Percentiles rank a stretch among this genome's conserved stretches.
Conservation (phyloP, 2,888 invertebrate genomes). For the Mesoligia furuncula region DNA sequence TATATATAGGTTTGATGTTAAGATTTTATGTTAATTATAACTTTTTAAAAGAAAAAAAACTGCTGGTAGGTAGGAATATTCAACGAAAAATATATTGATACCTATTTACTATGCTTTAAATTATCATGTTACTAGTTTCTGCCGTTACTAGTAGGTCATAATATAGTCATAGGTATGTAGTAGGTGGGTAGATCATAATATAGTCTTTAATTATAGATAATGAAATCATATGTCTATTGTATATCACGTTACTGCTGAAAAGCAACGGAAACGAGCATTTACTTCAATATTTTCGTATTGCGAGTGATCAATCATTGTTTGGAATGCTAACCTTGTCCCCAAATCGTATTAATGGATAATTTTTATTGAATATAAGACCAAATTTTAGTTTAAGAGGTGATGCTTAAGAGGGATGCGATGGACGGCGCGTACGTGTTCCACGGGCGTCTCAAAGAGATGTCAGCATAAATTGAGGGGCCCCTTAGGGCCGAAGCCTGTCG, state of each 20-base stretch:
- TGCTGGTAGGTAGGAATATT: no score
- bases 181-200: background rate
- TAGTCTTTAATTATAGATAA: conserved; percentile 20
- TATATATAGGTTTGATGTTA: no score
- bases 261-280: conserved; percentile 44
- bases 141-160: background rate
- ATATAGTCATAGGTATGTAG: no score
- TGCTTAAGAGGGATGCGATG: background rate
- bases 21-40: no score
- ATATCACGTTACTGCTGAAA: background rate
- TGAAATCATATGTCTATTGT: conserved; percentile 18
- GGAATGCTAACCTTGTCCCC: conserved; percentile 34
- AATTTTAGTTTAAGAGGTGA: background rate
- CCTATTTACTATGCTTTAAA: background rate
- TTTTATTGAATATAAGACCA: background rate
- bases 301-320: conserved; percentile 16
- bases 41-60: no score
- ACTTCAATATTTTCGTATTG: conserved; percentile 7
- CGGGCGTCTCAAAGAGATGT: no score
- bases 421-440: no score
- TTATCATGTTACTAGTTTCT: background rate
- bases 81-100: background rate
- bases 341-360: conserved; percentile 26
- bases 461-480: no score
- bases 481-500: no score